Percentiles rank a stretch among this genome's conserved stretches.
These are phyloP conservation scores for Lutjanus erythropterus DNA, from an alignment of 2,113 vertebrate genomes.

Conservation along the genomic window DNA sequence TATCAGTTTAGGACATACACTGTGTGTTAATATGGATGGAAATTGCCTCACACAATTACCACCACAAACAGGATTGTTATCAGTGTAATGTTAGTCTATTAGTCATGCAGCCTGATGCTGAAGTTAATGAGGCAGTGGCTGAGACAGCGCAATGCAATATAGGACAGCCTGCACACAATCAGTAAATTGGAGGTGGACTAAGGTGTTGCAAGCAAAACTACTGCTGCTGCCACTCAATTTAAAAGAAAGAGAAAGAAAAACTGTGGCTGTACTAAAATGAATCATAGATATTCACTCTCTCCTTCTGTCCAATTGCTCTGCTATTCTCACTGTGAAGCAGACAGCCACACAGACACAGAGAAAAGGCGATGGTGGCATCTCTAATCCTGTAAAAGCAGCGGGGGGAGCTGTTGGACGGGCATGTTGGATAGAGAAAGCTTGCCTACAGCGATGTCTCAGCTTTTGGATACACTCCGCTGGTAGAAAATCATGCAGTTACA, in stretches of 20 bases:
- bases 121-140: conserved; percentile 64
- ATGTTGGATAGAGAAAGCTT: conserved; percentile 57
- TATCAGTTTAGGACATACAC: conserved; percentile 61
- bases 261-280: conserved; percentile 9
- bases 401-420: conserved; percentile 42
- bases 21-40: conserved; percentile 66
- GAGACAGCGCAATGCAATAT: conserved; percentile 4
- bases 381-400: conserved; percentile 68
- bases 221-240: conserved; percentile 9
- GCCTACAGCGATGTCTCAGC: conserved; percentile 60
- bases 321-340: conserved; percentile 28
- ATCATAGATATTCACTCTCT: conserved; percentile 22
- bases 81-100: conserved; percentile 72
- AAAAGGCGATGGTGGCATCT: conserved; percentile 50
- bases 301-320: conserved; percentile 31
- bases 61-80: conserved; percentile 74
- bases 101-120: conserved; percentile 68
- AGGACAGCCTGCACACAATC: not conserved
- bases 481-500: conserved; percentile 49
- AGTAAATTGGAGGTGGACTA: not conserved
- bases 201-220: conserved; percentile 18
- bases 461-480: conserved; percentile 61
- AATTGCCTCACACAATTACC: conserved; percentile 74
- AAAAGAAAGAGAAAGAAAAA: not conserved
- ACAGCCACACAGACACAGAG: conserved; percentile 55